Evolutionary conservation across 1,140 invertebrate species (phyloP).

Genomic region (Pogonomyrmex barbatus): DNA sequence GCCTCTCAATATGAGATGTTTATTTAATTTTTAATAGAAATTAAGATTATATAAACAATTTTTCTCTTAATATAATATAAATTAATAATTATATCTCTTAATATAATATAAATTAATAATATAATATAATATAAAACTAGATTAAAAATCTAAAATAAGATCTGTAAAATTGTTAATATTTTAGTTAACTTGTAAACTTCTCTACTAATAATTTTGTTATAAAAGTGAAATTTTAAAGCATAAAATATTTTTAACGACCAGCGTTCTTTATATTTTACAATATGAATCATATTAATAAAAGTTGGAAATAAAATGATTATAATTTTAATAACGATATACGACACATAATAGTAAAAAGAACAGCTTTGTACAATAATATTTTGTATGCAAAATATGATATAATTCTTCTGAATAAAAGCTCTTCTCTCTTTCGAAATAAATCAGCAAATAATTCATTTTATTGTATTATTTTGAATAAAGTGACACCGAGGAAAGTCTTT

Average conservation of each 20-base stretch:
- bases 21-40: conserved; percentile 39
- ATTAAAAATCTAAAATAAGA: not conserved
- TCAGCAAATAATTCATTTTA: not conserved
- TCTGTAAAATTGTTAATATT: not conserved
- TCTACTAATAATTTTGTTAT: not conserved
- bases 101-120: too few relatives aligned
- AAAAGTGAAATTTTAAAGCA: not conserved
- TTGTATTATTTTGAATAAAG: not conserved
- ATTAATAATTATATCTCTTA: too few relatives aligned
- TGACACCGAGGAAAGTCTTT: not conserved
- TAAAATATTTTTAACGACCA: not conserved
- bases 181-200: not conserved
- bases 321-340: not conserved
- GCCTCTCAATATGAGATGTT: conserved; percentile 53
- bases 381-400: not conserved
- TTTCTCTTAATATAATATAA: too few relatives aligned
- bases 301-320: not conserved
- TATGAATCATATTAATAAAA: too few relatives aligned
- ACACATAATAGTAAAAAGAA: not conserved
- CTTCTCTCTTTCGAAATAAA: not conserved
- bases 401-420: not conserved
- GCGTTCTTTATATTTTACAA: not conserved
- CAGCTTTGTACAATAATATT: not conserved
- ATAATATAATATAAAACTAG: not conserved
- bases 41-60: conserved; percentile 41